phyloP scores from a whole-genome alignment of 2,113 vertebrate species.

The Glaucidium brasilianum region DNA sequence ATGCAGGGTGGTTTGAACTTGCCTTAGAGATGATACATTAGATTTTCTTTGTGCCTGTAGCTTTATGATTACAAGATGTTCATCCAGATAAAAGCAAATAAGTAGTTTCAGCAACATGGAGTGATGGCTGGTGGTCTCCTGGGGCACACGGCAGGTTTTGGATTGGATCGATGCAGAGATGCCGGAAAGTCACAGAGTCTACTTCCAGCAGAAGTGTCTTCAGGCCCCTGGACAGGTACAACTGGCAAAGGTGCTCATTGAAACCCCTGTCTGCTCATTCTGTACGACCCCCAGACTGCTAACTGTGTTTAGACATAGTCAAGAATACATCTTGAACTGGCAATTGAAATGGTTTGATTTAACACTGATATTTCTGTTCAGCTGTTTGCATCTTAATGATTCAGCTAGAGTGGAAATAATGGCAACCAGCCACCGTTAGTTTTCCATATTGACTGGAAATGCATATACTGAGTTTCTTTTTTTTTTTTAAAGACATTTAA shows the following conservation, averaged over 20 bases:
- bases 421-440: not conserved
- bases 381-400: not conserved
- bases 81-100: too few relatives aligned
- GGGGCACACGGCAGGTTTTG: not conserved
- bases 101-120: rapidly evolving
- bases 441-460: not conserved
- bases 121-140: rapidly evolving
- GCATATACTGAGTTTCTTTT: not conserved
- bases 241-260: not conserved
- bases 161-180: not conserved
- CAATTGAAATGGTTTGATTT: not conserved
- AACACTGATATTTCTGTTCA: not conserved
- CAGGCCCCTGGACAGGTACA: not conserved
- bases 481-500: not conserved
- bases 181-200: rapidly evolving
- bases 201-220: not conserved
- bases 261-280: not conserved
- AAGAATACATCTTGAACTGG: not conserved
- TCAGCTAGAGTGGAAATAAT: not conserved
- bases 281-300: not conserved
- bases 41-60: not conserved
- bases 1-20: not conserved
- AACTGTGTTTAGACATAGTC: not conserved
- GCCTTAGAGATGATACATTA: not conserved
- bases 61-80: not conserved